A percentile compares a stretch with the other conserved stretches of the same genome.
These are phyloP conservation scores for Drosophila subquinaria DNA, from an alignment of 2,888 invertebrate species.

Conservation along the genomic window DNA sequence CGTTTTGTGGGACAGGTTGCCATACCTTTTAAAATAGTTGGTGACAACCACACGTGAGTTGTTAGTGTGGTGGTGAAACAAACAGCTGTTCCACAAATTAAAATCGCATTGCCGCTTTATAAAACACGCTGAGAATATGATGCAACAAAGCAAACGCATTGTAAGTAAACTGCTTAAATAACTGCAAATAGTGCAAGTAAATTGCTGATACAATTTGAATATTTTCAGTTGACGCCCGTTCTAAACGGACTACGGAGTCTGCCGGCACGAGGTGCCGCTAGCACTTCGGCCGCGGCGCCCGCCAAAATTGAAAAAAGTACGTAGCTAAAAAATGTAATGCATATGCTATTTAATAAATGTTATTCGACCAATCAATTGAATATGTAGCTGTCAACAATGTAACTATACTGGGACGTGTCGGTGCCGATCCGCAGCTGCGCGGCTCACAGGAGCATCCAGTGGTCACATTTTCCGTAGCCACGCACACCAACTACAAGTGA, in stretches of 20 bases:
- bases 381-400: conserved; percentile 94
- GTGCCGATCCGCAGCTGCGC: conserved; percentile 94
- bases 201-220: background rate
- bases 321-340: conserved; percentile 11
- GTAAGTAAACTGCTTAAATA: conserved; percentile 41
- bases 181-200: background rate
- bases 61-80: background rate
- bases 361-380: background rate
- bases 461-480: conserved; percentile 95
- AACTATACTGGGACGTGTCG: conserved; percentile 93
- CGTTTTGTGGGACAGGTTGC: too few species aligned
- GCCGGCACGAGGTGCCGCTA: conserved; percentile 61
- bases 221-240: conserved; percentile 55
- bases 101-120: conserved; percentile 36
- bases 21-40: too few species aligned
- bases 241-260: conserved; percentile 44
- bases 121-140: conserved; percentile 50
- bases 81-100: conserved; percentile 42
- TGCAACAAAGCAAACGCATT: conserved; percentile 69
- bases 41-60: too few species aligned
- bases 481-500: conserved; percentile 93
- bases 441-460: conserved; percentile 94
- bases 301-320: conserved; percentile 82
- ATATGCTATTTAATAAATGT: too few species aligned
- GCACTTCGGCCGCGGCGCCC: conserved; percentile 63